These are phyloP conservation scores for Pogoniulus pusillus DNA, from an alignment of 2,797 vertebrate genomes.

Conservation along the genomic window DNA sequence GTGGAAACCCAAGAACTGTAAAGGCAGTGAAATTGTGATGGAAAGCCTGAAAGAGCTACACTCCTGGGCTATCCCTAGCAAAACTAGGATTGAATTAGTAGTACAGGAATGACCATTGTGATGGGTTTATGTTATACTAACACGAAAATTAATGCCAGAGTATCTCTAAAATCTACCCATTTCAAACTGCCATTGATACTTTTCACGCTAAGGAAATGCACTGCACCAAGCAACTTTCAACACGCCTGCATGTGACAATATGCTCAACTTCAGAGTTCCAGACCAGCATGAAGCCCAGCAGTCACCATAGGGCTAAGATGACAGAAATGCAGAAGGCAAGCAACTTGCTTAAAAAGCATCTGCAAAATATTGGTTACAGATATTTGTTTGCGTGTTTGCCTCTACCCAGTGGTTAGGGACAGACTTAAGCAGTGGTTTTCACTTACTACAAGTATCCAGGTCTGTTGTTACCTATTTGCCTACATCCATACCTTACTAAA, in stretches of 20 bases:
- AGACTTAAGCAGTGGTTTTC: not conserved
- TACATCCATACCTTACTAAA: not conserved
- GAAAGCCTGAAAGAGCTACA: not conserved
- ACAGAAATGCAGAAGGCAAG: not conserved
- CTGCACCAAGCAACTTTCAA: not conserved
- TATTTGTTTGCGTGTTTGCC: not conserved
- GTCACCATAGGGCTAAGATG: not conserved
- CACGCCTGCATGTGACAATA: not conserved
- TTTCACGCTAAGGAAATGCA: not conserved
- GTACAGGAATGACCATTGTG: not conserved
- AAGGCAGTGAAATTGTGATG: not conserved
- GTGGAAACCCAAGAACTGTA: not conserved
- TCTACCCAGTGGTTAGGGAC: not conserved
- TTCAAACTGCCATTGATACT: not conserved
- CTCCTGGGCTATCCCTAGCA: not conserved
- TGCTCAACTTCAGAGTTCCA: not conserved
- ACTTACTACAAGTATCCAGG: not conserved
- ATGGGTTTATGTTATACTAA: not conserved
- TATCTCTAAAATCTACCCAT: not conserved
- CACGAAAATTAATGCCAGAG: not conserved
- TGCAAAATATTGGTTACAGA: not conserved
- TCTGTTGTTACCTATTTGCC: not conserved
- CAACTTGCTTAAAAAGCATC: accelerated
- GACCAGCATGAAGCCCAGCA: not conserved
- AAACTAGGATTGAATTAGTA: not conserved